phyloP scores from a whole-genome alignment of 2,797 vertebrate genomes.

The Brachyrhaphis roseni region DNA sequence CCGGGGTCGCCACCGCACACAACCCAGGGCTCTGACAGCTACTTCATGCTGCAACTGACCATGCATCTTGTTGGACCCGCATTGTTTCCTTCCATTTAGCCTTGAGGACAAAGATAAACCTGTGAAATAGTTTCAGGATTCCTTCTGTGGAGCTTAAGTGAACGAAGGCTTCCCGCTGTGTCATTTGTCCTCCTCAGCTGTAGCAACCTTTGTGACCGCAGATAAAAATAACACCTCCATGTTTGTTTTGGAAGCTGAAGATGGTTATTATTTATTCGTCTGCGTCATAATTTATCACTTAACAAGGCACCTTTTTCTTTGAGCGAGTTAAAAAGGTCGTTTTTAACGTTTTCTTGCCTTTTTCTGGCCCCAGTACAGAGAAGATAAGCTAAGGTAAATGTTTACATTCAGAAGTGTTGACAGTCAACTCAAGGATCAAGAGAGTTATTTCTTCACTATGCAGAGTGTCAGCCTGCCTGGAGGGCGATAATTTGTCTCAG shows the following conservation, averaged over 20 bases:
- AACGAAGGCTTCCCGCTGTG: slow-evolving; percentile 1
- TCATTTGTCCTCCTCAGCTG: slow-evolving; percentile 11
- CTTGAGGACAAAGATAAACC: slow-evolving; percentile 70
- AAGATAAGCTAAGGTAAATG: neutral
- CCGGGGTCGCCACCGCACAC: neutral
- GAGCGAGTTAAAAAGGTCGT: neutral
- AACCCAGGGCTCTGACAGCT: slow-evolving; percentile 8
- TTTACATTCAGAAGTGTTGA: neutral
- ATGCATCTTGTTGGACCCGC: slow-evolving; percentile 45
- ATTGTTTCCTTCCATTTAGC: slow-evolving; percentile 50
- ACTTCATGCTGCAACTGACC: slow-evolving; percentile 39
- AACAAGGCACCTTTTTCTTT: neutral
- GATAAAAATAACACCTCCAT: neutral
- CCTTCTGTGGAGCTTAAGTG: slow-evolving; percentile 39
- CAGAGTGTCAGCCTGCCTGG: neutral
- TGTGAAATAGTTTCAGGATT: slow-evolving; percentile 65
- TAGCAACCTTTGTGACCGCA: neutral
- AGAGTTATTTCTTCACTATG: neutral
- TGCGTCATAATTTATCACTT: neutral
- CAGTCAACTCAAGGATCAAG: neutral
- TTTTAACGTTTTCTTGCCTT: neutral
- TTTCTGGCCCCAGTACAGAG: neutral
- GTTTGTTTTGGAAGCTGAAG: neutral
- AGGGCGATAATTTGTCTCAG: slow-evolving; percentile 3
- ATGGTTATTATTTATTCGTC: neutral